A percentile compares a stretch with the other conserved stretches of the same genome.
phyloP scores from a whole-genome alignment of 2,113 vertebrate species.

The Axis porcinus region DNA sequence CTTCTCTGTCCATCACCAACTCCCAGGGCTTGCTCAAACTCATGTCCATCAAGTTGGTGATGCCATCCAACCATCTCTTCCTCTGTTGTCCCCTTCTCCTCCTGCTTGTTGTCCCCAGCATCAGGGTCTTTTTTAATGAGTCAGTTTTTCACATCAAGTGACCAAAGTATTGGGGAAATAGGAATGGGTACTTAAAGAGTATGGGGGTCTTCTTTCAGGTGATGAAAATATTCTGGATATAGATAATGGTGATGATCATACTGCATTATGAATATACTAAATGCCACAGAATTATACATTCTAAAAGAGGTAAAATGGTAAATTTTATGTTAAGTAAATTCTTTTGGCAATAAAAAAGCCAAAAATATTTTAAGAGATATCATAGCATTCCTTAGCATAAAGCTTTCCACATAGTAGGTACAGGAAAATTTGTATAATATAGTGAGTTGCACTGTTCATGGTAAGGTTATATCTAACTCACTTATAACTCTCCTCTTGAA shows the following conservation, averaged over 20 bases:
- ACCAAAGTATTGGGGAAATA: neutral
- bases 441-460: neutral
- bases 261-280: neutral
- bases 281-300: neutral
- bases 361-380: neutral
- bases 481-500: neutral
- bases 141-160: neutral
- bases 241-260: neutral
- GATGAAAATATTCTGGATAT: neutral
- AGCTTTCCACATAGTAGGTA: neutral
- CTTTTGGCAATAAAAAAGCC: neutral
- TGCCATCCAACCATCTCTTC: neutral
- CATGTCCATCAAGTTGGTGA: neutral
- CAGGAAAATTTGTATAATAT: neutral
- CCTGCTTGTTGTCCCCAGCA: neutral
- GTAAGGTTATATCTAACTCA: neutral
- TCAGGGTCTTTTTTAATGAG: neutral
- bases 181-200: neutral
- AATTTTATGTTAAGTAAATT: neutral
- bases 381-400: neutral
- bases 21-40: neutral
- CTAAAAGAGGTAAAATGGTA: neutral
- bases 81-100: neutral
- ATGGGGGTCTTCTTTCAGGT: neutral
- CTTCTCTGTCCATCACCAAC: neutral